Percentiles rank a stretch among this genome's conserved stretches.
phyloP scores from a whole-genome alignment of 2,888 invertebrate species.

The Dinocampus coccinellae region DNA sequence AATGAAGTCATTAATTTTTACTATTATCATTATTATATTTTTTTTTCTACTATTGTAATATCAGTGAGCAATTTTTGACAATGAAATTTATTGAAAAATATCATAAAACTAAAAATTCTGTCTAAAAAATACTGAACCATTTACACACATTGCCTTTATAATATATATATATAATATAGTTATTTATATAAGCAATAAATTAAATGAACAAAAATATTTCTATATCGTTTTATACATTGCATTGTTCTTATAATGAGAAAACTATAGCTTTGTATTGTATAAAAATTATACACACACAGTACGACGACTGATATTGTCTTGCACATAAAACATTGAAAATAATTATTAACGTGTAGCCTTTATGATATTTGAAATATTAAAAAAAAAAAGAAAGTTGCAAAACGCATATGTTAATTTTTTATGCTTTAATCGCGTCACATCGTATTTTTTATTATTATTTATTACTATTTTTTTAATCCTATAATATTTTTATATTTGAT shows the following conservation, averaged over 20 bases:
- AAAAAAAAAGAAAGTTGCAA: not conserved
- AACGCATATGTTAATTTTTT: not conserved
- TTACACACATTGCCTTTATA: not conserved
- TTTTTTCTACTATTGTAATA: too few relatives aligned
- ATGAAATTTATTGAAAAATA: too few relatives aligned
- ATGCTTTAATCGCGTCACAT: not conserved
- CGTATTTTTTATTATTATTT: not conserved
- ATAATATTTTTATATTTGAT: not conserved
- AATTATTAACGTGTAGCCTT: not conserved
- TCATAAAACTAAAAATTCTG: too few relatives aligned
- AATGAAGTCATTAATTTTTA: too few relatives aligned
- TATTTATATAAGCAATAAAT: not conserved
- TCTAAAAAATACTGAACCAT: too few relatives aligned
- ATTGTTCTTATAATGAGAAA: too few relatives aligned
- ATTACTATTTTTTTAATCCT: not conserved
- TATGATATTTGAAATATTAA: not conserved
- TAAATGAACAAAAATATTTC: not conserved
- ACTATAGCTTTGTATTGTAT: not conserved
- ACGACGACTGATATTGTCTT: not conserved
- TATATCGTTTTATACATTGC: too few relatives aligned
- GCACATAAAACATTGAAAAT: not conserved
- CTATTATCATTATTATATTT: too few relatives aligned
- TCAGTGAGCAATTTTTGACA: too few relatives aligned
- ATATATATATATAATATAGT: not conserved
- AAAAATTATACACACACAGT: not conserved